Evolutionary conservation across 1,140 invertebrate species (phyloP).

Genomic region (Alviniconcha marisindica): DNA sequence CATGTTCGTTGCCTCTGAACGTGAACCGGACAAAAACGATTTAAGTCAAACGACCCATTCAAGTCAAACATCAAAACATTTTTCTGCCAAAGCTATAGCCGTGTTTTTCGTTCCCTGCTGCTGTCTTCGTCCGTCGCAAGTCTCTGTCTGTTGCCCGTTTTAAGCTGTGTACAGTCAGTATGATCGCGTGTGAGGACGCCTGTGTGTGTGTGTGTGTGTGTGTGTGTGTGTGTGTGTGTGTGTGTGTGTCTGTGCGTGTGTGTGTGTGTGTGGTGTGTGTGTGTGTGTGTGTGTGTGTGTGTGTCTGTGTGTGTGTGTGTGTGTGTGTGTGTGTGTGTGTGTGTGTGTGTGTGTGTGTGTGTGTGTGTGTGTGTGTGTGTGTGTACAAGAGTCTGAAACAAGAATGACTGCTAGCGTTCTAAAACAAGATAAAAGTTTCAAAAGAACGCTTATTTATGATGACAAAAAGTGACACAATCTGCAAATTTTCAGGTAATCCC

Average conservation of each 20-base stretch:
- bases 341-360: background rate
- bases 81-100: too few relatives aligned
- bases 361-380: background rate
- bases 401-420: background rate
- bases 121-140: too few relatives aligned
- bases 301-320: constrained; percentile 3
- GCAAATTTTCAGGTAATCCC: background rate
- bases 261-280: background rate
- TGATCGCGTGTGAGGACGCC: background rate
- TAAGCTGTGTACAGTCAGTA: too few relatives aligned
- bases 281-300: background rate
- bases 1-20: too few relatives aligned
- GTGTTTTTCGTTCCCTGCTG: too few relatives aligned
- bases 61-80: too few relatives aligned
- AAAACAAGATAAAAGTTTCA: too few relatives aligned
- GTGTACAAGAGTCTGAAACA: background rate
- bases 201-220: constrained; percentile 22
- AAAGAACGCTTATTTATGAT: background rate
- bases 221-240: constrained; percentile 16
- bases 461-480: background rate
- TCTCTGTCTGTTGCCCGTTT: too few relatives aligned
- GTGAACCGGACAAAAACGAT: too few relatives aligned
- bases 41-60: too few relatives aligned
- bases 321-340: background rate
- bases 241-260: constrained; percentile 27